Percentiles rank a stretch among this genome's conserved stretches.
Evolutionary conservation across 2,797 vertebrate species (phyloP).

Genomic region (Spinus olivaceus): DNA sequence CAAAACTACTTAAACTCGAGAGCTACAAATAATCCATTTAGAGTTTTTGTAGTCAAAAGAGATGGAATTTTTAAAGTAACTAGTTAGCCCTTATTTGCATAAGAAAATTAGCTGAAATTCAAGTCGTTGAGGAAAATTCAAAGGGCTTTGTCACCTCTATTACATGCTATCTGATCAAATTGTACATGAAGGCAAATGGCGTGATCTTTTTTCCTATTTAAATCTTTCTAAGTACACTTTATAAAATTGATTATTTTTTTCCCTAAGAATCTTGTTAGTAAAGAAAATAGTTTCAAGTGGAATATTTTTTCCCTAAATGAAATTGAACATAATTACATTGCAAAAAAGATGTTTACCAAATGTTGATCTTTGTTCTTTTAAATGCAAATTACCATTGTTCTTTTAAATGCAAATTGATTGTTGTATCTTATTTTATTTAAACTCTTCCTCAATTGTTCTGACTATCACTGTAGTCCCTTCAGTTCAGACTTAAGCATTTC

Average conservation of each 20-base stretch:
- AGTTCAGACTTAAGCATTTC: neutral
- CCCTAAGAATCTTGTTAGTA: neutral
- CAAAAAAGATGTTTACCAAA: neutral
- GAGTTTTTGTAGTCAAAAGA: conserved; percentile 34
- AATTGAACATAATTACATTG: neutral
- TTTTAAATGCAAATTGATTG: neutral
- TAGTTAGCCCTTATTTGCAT: conserved; percentile 47
- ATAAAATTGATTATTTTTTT: neutral
- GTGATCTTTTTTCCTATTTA: neutral
- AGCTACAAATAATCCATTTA: conserved; percentile 12
- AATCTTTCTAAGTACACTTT: neutral
- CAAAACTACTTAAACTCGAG: conserved; percentile 9
- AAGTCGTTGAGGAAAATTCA: neutral
- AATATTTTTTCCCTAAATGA: neutral
- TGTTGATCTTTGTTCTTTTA: neutral
- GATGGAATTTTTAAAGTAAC: conserved; percentile 19
- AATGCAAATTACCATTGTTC: neutral
- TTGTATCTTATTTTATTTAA: neutral
- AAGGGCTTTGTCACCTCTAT: conserved; percentile 31
- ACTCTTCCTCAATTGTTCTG: neutral
- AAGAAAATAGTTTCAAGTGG: neutral
- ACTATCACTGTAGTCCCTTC: neutral
- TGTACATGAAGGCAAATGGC: neutral
- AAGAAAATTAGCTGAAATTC: conserved; percentile 47
- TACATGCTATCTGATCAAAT: conserved; percentile 41